These are phyloP conservation scores for Clarias laeviceps DNA, from an alignment of 2,797 vertebrate species.

Conservation along the genomic window DNA sequence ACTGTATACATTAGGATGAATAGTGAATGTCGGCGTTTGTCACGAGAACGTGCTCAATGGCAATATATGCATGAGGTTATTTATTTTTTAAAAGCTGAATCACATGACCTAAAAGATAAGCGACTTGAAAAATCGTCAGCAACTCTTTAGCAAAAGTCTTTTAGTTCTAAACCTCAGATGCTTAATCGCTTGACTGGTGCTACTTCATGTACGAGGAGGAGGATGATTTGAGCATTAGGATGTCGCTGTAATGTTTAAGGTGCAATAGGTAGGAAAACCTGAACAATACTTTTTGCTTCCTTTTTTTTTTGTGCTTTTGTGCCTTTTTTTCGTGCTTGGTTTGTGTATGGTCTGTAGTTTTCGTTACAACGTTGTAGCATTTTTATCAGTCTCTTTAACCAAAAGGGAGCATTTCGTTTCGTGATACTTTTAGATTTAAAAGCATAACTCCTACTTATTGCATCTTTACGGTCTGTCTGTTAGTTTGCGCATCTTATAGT, in stretches of 20 bases:
- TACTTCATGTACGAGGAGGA: conserved; percentile 25
- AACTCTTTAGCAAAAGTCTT: neutral
- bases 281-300: conserved; percentile 20
- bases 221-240: neutral
- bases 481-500: neutral
- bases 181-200: conserved; percentile 21
- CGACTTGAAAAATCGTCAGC: conserved; percentile 18
- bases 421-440: conserved; percentile 1
- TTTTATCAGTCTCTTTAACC: neutral
- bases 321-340: neutral
- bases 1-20: conserved; percentile 21
- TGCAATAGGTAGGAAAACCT: conserved; percentile 18
- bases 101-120: conserved; percentile 17
- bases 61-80: conserved; percentile 38
- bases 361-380: conserved; percentile 25
- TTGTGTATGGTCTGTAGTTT: neutral
- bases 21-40: conserved; percentile 33
- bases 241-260: conserved; percentile 2
- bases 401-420: neutral
- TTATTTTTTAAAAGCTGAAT: conserved; percentile 37
- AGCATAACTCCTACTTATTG: conserved; percentile 14
- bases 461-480: neutral
- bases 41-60: conserved; percentile 8
- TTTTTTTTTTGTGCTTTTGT: neutral
- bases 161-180: conserved; percentile 5